phyloP scores from a whole-genome alignment of 2,797 vertebrate genomes.

The Coendou prehensilis region DNA sequence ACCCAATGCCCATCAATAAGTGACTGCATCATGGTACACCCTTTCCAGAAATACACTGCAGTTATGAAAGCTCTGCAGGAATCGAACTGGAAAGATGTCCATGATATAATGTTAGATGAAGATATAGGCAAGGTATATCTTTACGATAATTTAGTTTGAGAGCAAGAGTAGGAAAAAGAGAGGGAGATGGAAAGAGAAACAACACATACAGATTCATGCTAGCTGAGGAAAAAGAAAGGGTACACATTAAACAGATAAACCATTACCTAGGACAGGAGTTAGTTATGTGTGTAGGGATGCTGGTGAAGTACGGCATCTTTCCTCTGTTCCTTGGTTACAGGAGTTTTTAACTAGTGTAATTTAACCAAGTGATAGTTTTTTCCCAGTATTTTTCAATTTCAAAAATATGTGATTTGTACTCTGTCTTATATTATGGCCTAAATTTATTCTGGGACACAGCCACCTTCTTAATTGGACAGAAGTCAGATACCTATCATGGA shows the following conservation, averaged over 20 bases:
- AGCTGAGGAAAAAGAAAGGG: background rate
- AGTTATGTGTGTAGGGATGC: too few relatives aligned
- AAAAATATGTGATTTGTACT: slow-evolving; percentile 27
- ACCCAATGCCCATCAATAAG: background rate
- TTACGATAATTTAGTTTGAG: slow-evolving; percentile 3
- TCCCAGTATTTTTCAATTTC: slow-evolving; percentile 29
- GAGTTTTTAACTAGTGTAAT: background rate
- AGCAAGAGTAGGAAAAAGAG: background rate
- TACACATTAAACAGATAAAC: background rate
- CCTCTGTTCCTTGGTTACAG: background rate
- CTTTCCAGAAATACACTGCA: background rate
- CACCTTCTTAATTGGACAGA: slow-evolving; percentile 42
- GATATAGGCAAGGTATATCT: background rate
- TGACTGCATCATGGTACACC: background rate
- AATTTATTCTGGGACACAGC: slow-evolving; percentile 53
- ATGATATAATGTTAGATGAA: background rate
- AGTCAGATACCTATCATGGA: slow-evolving; percentile 17
- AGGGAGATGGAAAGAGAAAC: background rate
- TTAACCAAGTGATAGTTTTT: background rate
- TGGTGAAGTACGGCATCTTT: background rate
- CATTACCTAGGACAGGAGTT: background rate
- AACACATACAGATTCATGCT: background rate
- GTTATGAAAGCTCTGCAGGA: background rate
- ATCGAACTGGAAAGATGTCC: background rate
- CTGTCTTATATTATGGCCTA: slow-evolving; percentile 23